phyloP scores from a whole-genome alignment of 2,888 invertebrate genomes.

The Andrena bicolor region DNA sequence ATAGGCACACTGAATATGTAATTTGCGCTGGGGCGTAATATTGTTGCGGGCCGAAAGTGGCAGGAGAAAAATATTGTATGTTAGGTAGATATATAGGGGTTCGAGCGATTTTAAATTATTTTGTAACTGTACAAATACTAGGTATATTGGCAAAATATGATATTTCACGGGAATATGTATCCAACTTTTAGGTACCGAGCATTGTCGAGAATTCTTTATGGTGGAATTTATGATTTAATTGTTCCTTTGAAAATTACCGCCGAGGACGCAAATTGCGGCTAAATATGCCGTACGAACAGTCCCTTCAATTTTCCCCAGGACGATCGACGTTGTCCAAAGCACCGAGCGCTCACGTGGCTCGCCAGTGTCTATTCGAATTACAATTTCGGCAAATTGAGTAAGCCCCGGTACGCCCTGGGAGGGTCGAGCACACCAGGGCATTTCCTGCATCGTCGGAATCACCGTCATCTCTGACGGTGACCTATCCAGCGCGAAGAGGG shows the following conservation, averaged over 20 bases:
- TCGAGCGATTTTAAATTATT: no score
- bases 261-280: neutral
- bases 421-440: constrained; percentile 42
- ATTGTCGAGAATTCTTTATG: neutral
- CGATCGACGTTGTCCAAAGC: constrained; percentile 16
- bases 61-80: neutral
- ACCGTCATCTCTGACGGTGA: constrained; percentile 19
- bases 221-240: neutral
- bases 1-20: neutral
- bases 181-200: no score
- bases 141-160: no score
- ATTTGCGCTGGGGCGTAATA: neutral
- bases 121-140: no score
- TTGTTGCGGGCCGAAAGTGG: neutral
- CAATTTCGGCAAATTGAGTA: constrained; percentile 66
- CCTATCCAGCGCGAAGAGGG: constrained; percentile 16
- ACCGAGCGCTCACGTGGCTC: neutral
- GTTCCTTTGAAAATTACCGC: neutral
- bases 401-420: constrained; percentile 61
- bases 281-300: neutral
- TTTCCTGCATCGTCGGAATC: constrained; percentile 47
- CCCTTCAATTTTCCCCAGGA: neutral
- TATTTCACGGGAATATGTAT: no score
- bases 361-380: constrained; percentile 66
- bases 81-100: no score